These are phyloP conservation scores for Hemaris fuciformis DNA, from an alignment of 2,888 invertebrate genomes.

Conservation along the genomic window DNA sequence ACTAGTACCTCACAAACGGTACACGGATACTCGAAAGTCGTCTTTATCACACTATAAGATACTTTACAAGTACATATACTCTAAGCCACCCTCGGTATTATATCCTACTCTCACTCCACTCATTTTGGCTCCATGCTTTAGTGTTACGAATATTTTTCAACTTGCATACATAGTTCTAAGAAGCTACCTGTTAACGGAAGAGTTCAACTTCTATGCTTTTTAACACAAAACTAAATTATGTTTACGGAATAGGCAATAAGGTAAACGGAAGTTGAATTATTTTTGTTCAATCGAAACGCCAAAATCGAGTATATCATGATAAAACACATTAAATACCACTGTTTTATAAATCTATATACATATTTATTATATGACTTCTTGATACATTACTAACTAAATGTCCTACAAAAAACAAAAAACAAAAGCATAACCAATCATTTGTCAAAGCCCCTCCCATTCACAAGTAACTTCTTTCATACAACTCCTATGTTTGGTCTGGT, in stretches of 20 bases:
- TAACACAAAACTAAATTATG: too few relatives aligned
- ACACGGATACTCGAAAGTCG: background rate
- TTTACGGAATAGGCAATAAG: too few relatives aligned
- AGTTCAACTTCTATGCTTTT: background rate
- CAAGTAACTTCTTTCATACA: background rate
- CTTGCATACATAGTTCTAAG: background rate
- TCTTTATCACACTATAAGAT: background rate
- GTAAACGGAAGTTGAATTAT: too few relatives aligned
- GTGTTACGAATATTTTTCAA: background rate
- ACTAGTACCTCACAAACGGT: background rate
- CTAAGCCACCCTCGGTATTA: slow-evolving; percentile 5
- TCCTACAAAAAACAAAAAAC: too few relatives aligned
- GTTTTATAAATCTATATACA: too few relatives aligned
- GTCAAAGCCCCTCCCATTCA: background rate
- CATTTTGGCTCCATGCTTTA: slow-evolving; percentile 1
- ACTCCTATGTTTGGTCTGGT: background rate
- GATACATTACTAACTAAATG: too few relatives aligned
- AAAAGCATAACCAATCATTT: too few relatives aligned
- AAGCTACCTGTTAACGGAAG: background rate
- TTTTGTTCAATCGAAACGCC: too few relatives aligned
- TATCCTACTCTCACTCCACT: slow-evolving; percentile 4
- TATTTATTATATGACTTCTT: too few relatives aligned
- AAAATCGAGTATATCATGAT: too few relatives aligned
- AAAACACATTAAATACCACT: too few relatives aligned
- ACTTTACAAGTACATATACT: slow-evolving; percentile 1